Evolutionary conservation across 2,797 vertebrate genomes (phyloP), one percentile per base, ranked within the genome.

Genomic region (Pipistrellus pygmaeus): DNA sequence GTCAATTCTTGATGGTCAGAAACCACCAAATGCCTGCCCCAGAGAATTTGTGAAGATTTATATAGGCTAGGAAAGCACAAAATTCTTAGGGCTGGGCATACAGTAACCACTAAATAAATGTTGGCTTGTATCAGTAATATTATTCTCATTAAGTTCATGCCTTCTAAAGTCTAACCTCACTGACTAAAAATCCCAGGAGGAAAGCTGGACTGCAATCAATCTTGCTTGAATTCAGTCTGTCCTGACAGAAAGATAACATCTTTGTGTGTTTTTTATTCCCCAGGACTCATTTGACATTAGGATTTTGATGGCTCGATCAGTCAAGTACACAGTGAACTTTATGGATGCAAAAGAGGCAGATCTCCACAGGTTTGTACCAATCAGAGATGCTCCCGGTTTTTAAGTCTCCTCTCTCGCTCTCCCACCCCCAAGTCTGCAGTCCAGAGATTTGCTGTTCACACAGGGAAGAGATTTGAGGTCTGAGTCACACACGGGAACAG

Each of bases 251-350:
- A 77, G 6, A 8, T 81, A 81, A 93, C 30, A 55, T 30, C 66
- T 90, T 60, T 23, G 44, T 82, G 13, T 72, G 13, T 72, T 44
- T 44, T 76, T 68, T 73, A 41, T 73, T 51, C n/a, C 27, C 23
- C 75, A 99, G 99, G 98, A 99, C 96, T 98, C 98, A 1, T 99
- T 99, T 90, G 98, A 99, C 62, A 92, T 98, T 69, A 98, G 98
- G 73, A 98, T 99, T 98, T 97, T 99, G 95, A 98, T 99, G 98
- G 98, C 98, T 73, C 95, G 80, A 76, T 98, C 99, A 44, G 97
- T 98, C 51, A 99, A 99, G 80, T 98, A 99, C 96, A 98, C 97
- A n/a, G 97, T 99, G 94, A 98, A 99, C 96, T 98, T 99, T 93
- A 95, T 97, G 92, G 98, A 99, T 89, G 97, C 98, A 1, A 98